Evolutionary conservation across 2,797 vertebrate genomes (phyloP).

Genomic region (Setipinna tenuifilis): DNA sequence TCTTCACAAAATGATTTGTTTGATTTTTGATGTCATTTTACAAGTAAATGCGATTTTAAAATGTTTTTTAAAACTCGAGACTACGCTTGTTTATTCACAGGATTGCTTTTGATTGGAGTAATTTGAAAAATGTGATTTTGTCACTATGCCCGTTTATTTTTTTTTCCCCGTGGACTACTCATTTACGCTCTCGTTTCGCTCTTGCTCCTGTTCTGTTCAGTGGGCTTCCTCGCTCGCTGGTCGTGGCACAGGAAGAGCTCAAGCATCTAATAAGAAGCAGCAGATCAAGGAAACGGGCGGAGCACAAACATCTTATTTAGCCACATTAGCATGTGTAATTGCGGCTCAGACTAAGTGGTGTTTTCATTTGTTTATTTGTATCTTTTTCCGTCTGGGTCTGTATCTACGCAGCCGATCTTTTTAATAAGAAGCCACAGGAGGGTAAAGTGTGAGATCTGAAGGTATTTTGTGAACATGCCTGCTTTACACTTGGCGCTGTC

Average conservation of each 20-base stretch:
- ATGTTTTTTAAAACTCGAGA: too few species aligned
- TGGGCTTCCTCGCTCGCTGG: too few species aligned
- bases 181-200: too few species aligned
- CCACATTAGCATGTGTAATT: not conserved
- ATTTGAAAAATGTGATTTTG: too few species aligned
- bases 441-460: not conserved
- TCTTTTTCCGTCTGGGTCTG: not conserved
- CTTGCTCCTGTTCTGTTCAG: too few species aligned
- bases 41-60: too few species aligned
- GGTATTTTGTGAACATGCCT: not conserved
- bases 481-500: not conserved
- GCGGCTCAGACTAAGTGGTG: not conserved
- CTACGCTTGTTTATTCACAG: too few species aligned
- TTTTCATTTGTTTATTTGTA: not conserved
- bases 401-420: not conserved
- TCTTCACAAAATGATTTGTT: too few species aligned
- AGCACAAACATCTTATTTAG: constrained; percentile 20
- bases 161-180: too few species aligned
- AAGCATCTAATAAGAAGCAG: not conserved
- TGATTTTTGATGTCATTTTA: too few species aligned
- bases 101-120: too few species aligned
- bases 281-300: not conserved
- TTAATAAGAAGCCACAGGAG: not conserved
- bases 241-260: not conserved
- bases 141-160: too few species aligned